These are phyloP conservation scores for Ceraclea dissimilis DNA, from an alignment of 2,888 invertebrate genomes.

Conservation along the genomic window DNA sequence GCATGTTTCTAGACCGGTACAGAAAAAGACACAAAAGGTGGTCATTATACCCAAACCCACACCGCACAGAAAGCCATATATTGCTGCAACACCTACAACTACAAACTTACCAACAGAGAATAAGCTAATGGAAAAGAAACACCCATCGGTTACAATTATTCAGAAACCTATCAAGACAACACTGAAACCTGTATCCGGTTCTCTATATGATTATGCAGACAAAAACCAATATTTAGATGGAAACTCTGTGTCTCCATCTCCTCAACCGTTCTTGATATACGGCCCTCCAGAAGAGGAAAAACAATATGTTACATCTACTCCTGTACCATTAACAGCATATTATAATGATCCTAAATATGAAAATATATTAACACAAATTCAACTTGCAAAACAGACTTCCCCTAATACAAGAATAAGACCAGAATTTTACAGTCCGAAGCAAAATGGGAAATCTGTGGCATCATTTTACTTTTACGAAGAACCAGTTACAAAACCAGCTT, in stretches of 20 bases:
- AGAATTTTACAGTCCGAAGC: constrained; percentile 28
- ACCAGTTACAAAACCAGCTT: constrained; percentile 33
- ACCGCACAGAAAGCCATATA: constrained; percentile 32
- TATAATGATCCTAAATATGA: constrained; percentile 51
- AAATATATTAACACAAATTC: constrained; percentile 48
- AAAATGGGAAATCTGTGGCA: constrained; percentile 44
- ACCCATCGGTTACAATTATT: constrained; percentile 37
- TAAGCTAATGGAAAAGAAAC: constrained; percentile 37
- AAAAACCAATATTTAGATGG: constrained; percentile 36
- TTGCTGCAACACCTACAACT: constrained; percentile 37
- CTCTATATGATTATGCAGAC: constrained; percentile 44
- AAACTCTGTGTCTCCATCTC: constrained; percentile 39
- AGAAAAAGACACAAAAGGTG: constrained; percentile 16
- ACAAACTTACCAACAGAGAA: constrained; percentile 41
- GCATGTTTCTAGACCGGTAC: constrained; percentile 14
- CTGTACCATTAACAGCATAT: constrained; percentile 54
- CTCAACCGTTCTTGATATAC: constrained; percentile 47
- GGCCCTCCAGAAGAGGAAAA: constrained; percentile 39
- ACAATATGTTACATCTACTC: constrained; percentile 48
- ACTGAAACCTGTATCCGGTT: constrained; percentile 41
- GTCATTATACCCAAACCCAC: constrained; percentile 20
- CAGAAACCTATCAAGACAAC: constrained; percentile 45
- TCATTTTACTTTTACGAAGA: constrained; percentile 66
- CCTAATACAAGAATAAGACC: constrained; percentile 23
- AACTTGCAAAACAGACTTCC: constrained; percentile 34